Evolutionary conservation across 2,888 invertebrate species (phyloP), one percentile per base, ranked within the genome.

Genomic region (Acanthosepion lycidas): DNA sequence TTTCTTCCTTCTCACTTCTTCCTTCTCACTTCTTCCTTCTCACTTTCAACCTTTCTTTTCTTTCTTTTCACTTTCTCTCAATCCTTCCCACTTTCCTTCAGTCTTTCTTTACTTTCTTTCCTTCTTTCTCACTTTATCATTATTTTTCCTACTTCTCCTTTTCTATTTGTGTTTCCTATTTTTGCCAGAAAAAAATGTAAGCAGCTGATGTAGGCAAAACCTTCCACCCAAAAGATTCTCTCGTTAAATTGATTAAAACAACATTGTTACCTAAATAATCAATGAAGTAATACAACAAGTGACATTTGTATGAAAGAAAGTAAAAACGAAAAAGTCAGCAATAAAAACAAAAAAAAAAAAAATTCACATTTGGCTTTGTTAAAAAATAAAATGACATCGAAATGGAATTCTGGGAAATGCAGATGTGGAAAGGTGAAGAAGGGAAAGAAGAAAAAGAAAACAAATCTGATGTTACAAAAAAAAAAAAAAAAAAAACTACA

Each of bases 191-290:
- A 9, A n/a, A 78, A 33, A n/a, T 15, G 15, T 78, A 4, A 78
- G 78, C 78, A 15, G 15, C 78, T 78, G n/a, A n/a, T 33, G 9
- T 15, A 12, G n/a, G 78, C n/a, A 78, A 78, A n/a, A 33, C 33
- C 4, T 78, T 78, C 15, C n/a, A 78, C n/a, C 33, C 78, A n/a
- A n/a, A n/a, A n/a, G 78, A 78, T 78, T 15, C 9, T 33, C n/a
- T 78, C n/a, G n/a, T 78, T n/a, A 78, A 78, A 78, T 78, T 78
- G 78, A 78, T 78, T 78, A n/a, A 78, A 78, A 78, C 78, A 78
- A 78, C n/a, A 78, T n/a, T 12, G 59, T 59, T 59, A 59, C 59
- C 59, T 59, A 59, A 78, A 78, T 15, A 78, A 78, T 78, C 33
- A 78, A 78, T 78, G 15, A 78, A 78, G 78, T 78, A 78, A 15